Conservation (phyloP, 2,113 vertebrate species). For the Corythoichthys intestinalis region DNA sequence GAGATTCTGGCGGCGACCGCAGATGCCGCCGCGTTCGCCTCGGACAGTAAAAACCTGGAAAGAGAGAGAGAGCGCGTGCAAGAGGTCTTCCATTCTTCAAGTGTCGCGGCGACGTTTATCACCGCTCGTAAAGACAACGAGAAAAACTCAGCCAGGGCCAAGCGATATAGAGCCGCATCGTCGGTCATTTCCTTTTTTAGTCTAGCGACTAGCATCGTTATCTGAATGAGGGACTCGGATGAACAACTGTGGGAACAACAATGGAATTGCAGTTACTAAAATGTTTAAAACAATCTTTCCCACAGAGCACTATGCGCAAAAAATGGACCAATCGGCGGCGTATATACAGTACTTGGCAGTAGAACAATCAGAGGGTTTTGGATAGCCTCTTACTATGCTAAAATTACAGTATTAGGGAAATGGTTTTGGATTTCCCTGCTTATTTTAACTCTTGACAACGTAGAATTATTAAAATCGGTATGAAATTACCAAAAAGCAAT, state of each 20-base stretch:
- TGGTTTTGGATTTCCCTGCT: too few relatives aligned
- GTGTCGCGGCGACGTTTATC: constrained; percentile 4
- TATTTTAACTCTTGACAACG: too few relatives aligned
- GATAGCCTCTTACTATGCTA: too few relatives aligned
- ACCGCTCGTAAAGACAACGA: not conserved
- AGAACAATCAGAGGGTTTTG: too few relatives aligned
- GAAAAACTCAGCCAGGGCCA: not conserved
- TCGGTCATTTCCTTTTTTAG: not conserved
- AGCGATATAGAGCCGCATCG: not conserved
- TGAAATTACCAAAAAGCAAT: too few relatives aligned
- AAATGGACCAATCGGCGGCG: too few relatives aligned
- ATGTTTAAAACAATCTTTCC: too few relatives aligned
- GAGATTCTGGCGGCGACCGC: not conserved
- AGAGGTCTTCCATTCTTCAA: constrained; percentile 2
- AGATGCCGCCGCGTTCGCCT: not conserved
- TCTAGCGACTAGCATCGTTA: not conserved
- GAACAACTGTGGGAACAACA: not conserved
- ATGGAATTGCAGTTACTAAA: not conserved
- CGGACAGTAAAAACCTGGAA: constrained; percentile 3
- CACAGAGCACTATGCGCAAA: too few relatives aligned
- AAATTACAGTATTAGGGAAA: too few relatives aligned
- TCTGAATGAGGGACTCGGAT: not conserved
- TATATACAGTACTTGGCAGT: too few relatives aligned
- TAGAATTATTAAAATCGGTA: too few relatives aligned
- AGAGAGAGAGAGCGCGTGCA: not conserved